A percentile compares a stretch with the other conserved stretches of the same genome.
phyloP scores from a whole-genome alignment of 1,140 invertebrate genomes.

The Anagrus nilaparvatae region DNA sequence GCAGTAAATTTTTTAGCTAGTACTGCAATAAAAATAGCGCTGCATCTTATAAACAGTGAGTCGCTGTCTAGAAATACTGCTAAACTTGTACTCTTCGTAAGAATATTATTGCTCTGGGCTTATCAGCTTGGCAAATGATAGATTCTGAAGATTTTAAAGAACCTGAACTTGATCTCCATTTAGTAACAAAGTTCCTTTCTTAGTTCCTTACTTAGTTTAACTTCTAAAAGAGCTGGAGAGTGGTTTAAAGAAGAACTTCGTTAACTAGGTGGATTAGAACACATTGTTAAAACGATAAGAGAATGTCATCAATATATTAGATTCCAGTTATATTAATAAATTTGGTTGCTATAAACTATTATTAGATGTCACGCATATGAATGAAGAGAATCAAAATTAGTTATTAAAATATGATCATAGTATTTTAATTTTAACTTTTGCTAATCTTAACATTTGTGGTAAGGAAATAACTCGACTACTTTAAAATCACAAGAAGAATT shows the following conservation, averaged over 20 bases:
- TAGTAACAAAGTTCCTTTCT: too few relatives aligned
- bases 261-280: conserved; percentile 84
- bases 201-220: conserved; percentile 84
- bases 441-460: conserved; percentile 56
- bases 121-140: too few relatives aligned
- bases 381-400: conserved; percentile 89
- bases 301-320: conserved; percentile 64
- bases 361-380: conserved; percentile 83
- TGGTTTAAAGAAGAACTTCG: conserved; percentile 97
- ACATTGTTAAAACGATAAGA: conserved; percentile 82
- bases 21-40: too few relatives aligned
- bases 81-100: too few relatives aligned
- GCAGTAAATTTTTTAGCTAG: too few relatives aligned
- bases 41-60: too few relatives aligned
- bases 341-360: conserved; percentile 56
- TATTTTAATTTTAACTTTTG: conserved; percentile 56
- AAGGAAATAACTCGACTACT: too few relatives aligned
- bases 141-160: too few relatives aligned
- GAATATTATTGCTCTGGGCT: too few relatives aligned
- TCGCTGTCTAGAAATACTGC: too few relatives aligned
- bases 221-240: conserved; percentile 88
- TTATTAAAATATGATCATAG: conserved; percentile 69
- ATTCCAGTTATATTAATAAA: conserved; percentile 44
- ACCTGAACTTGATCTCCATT: too few relatives aligned
- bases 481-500: too few relatives aligned